phyloP scores from a whole-genome alignment of 2,888 invertebrate genomes.

The Protophormia terraenovae region DNA sequence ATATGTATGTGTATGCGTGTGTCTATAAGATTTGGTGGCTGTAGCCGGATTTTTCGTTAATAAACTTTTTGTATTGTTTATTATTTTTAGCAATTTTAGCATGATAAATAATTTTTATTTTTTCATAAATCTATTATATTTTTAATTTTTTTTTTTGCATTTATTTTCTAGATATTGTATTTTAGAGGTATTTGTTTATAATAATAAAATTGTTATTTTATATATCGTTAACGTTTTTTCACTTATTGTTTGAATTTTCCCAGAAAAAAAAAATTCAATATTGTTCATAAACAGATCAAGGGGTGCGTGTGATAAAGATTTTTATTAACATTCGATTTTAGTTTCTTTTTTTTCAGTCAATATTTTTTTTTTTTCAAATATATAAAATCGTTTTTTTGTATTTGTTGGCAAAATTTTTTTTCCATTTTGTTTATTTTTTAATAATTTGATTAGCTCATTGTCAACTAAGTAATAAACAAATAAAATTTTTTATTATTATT shows the following conservation, averaged over 20 bases:
- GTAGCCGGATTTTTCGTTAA: background rate
- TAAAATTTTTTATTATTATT: background rate
- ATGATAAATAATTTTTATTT: constrained; percentile 36
- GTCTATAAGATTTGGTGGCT: too few species aligned
- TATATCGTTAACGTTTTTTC: background rate
- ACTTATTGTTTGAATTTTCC: background rate
- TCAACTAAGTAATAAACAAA: constrained; percentile 27
- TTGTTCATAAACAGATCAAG: background rate
- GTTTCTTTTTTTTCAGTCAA: background rate
- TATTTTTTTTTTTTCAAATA: background rate
- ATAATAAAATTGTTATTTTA: constrained; percentile 23
- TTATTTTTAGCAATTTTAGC: constrained; percentile 48
- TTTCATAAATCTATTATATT: constrained; percentile 37
- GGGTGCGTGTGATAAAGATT: background rate
- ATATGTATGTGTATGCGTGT: background rate
- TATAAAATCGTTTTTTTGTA: too few species aligned
- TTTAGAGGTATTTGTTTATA: constrained; percentile 27
- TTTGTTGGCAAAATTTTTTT: background rate
- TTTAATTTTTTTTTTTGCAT: background rate
- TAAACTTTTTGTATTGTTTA: constrained; percentile 30
- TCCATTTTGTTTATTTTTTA: background rate
- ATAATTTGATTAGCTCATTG: constrained; percentile 29
- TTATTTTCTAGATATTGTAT: constrained; percentile 3
- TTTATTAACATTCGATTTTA: background rate
- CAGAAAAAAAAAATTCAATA: background rate